Percentiles rank a stretch among this genome's conserved stretches.
Conservation (phyloP, 2,888 invertebrate species). For the Tenthredo distinguenda region DNA sequence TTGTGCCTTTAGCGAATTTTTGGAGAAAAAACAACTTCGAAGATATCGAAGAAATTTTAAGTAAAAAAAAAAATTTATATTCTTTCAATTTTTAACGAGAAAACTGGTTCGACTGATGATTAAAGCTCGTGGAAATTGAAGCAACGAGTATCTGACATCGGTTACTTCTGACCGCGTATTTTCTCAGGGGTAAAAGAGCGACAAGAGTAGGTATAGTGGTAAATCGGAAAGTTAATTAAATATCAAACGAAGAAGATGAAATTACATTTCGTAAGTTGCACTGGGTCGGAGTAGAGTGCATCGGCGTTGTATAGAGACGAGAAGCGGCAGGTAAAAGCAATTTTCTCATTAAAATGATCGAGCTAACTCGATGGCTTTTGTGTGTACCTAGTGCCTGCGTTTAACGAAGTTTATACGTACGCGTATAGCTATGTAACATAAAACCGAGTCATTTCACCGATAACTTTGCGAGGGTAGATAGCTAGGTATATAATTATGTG, state of each 20-base stretch:
- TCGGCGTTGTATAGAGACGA: not conserved
- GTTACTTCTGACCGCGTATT: not conserved
- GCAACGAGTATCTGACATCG: not conserved
- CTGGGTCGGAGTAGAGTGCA: not conserved
- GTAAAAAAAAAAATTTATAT: too few species aligned
- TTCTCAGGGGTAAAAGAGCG: not conserved
- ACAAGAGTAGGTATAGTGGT: not conserved
- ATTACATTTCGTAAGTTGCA: constrained; percentile 11
- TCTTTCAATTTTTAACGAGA: too few species aligned
- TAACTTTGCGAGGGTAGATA: not conserved
- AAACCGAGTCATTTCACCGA: constrained; percentile 1
- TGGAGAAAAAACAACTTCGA: not conserved
- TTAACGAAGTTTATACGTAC: constrained; percentile 13
- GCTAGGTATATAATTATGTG: constrained; percentile 5
- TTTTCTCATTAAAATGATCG: constrained; percentile 45
- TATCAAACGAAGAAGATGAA: constrained; percentile 14
- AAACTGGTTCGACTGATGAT: too few species aligned
- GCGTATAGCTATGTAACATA: not conserved
- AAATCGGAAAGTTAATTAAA: constrained; percentile 15
- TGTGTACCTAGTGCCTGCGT: constrained; percentile 19
- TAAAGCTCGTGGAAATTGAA: not conserved
- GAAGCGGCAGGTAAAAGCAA: constrained; percentile 13
- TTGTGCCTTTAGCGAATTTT: not conserved
- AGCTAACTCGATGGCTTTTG: not conserved
- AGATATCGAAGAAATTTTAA: too few species aligned